Conservation (phyloP, 2,888 invertebrate genomes). For the Drosophila borealis region DNA sequence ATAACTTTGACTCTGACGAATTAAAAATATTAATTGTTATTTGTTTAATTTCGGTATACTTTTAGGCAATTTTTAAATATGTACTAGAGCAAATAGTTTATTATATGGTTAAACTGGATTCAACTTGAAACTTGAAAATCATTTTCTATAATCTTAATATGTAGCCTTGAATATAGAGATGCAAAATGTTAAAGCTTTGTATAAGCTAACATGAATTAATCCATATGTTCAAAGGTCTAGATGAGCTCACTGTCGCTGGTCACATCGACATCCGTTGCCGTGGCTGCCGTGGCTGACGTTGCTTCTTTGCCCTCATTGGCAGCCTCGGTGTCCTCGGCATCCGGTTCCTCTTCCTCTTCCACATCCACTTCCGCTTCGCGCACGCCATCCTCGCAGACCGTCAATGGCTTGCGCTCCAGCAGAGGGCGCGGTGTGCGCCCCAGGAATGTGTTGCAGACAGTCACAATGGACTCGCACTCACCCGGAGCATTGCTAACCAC, state of each 20-base stretch:
- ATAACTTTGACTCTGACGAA: neutral
- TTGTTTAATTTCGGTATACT: conserved; percentile 31
- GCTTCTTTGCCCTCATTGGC: conserved; percentile 29
- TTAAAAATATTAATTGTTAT: too few species aligned
- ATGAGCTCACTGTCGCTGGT: conserved; percentile 43
- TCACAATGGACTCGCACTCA: conserved; percentile 77
- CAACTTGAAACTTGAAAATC: too few species aligned
- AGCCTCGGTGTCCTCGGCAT: conserved; percentile 44
- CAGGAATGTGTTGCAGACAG: conserved; percentile 76
- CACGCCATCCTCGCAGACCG: conserved; percentile 71
- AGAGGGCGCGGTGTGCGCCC: conserved; percentile 79
- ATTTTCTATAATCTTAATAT: too few species aligned
- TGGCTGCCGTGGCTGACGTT: conserved; percentile 28
- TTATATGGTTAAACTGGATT: too few species aligned
- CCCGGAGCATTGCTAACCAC: conserved; percentile 63
- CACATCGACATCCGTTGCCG: conserved; percentile 43
- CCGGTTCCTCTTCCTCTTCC: conserved; percentile 41
- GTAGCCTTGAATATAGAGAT: too few species aligned
- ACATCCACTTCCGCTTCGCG: conserved; percentile 48
- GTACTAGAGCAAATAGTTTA: too few species aligned
- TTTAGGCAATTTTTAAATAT: conserved; percentile 32
- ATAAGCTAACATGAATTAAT: neutral
- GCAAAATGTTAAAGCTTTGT: too few species aligned
- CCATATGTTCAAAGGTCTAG: conserved; percentile 18
- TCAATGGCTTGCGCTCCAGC: conserved; percentile 67